Evolutionary conservation across 2,888 invertebrate genomes (phyloP).

Genomic region (Clitarchus hookeri): DNA sequence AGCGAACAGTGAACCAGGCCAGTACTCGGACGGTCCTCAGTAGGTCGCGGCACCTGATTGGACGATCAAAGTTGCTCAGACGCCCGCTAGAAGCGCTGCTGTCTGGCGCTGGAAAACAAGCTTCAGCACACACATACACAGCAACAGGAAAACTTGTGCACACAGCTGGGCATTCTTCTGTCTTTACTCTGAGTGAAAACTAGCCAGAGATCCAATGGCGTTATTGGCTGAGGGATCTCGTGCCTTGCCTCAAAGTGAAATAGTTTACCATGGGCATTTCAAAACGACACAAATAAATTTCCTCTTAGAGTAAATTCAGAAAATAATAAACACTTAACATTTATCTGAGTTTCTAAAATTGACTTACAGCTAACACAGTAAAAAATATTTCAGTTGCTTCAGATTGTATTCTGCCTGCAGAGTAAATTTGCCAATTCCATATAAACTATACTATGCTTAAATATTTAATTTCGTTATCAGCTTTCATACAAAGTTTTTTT

Average conservation of each 20-base stretch:
- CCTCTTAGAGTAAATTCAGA: background rate
- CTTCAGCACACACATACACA: constrained; percentile 10
- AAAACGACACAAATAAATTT: background rate
- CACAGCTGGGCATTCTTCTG: background rate
- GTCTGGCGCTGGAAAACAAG: constrained; percentile 25
- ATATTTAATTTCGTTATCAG: too few species aligned
- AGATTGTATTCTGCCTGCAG: background rate
- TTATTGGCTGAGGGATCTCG: too few species aligned
- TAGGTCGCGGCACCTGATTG: constrained; percentile 4
- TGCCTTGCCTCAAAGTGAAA: background rate
- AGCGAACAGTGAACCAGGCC: background rate
- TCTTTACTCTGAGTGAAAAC: background rate
- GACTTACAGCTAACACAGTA: too few species aligned
- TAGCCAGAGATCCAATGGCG: background rate
- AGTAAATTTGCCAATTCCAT: background rate
- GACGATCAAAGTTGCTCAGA: constrained; percentile 7
- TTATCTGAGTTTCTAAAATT: background rate
- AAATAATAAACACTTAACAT: background rate
- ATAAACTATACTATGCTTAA: background rate
- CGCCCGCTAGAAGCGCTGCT: constrained; percentile 24
- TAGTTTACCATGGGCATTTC: too few species aligned
- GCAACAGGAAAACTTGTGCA: background rate
- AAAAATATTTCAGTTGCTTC: too few species aligned
- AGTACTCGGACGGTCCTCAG: background rate
- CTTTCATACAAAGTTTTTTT: too few species aligned